Base-by-base conservation (phyloP, 2,113 vertebrate genomes). In the Tragelaphus strepsiceros region DNA sequence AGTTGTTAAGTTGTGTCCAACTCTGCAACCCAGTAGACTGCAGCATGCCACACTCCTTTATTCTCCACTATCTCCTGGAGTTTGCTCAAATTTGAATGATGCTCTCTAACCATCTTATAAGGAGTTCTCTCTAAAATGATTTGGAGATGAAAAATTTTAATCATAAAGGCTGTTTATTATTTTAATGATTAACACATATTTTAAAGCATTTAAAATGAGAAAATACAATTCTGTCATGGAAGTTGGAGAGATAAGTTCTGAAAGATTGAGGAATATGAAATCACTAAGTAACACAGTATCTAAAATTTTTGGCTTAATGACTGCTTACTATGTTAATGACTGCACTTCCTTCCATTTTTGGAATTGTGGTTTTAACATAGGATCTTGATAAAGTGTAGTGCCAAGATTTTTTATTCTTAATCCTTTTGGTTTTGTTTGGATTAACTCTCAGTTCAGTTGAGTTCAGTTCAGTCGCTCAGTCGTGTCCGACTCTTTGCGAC, bases 131-230 rank as follows among this genome's bases (percentile, higher is more conserved):
- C 21, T 46, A 14, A 90, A 83, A 71, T 43, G 4, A 53, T 15
- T 64, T 62, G 30, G 30, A 35, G n/a, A 21, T 13, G 3, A 83
- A 83, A 90, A 89, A 58, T 53, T 91, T 49, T 46, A 58, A 64
- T 88, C 24, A 59, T 26, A 28, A 74, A 39, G 2, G 1, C 8
- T 26, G 9, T 58, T 56, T 24, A 54, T 83, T 74, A 86, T 71
- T 28, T 90, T 83, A 92, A 92, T 94, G 6, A 43, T 87, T 46
- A 49, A 77, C 96, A 22, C 30, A 46, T 11, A 43, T 11, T 96
- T 56, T 32, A 82, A 13, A 54, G 10, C 64, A 62, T 84, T 51
- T 43, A 85, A 95, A 85, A 71, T n/a, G 62, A 4, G n/a, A 91
- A 87, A 71, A 64, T 3, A 4, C 5, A 21, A 32, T 39, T 71